Evolutionary conservation across 1,140 invertebrate genomes (phyloP), one percentile per base, ranked within the genome.

Genomic region (Drosophila seguyi): DNA sequence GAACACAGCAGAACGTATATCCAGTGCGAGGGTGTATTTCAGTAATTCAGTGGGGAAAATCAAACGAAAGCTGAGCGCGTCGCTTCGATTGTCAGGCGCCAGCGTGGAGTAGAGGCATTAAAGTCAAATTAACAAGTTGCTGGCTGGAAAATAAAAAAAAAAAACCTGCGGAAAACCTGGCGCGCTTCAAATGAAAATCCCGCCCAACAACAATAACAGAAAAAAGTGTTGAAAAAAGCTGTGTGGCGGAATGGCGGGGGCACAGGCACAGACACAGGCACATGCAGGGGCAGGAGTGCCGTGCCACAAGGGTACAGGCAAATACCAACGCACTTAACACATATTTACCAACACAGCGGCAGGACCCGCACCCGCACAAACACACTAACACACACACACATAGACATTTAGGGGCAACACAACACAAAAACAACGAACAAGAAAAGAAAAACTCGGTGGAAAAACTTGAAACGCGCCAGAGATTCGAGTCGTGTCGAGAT

Each of bases 261-360:
- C 34, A 6, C 18, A 1, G n/a, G n/a, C n/a, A n/a, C n/a, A n/a
- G n/a, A n/a, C n/a, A n/a, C n/a, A n/a, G n/a, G n/a, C n/a, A n/a
- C n/a, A n/a, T n/a, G n/a, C 27, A 16, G 3, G 14, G 22, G 25
- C 29, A 11, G 29, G 29, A 10, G 31, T 2, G 42, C 25, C 39
- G 20, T 47, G 27, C 25, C 42, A 55, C 56, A 36, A 67, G 45
- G 60, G 75, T 41, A 66, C 45, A 59, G 66, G 86, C 81, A 86
- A 86, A 86, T 86, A 90, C 81, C 85, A 81, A 84, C 85, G 85
- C 85, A 90, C 85, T 88, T 88, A 88, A 88, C 85, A 88, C 85
- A 88, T 83, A 90, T 90, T 79, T 79, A 90, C 68, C 63, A 77
- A 80, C 73, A 71, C 48, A 68, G 60, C 55, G 68, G 55, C 71